These are phyloP conservation scores for Arenaria interpres DNA, from an alignment of 2,113 vertebrate species.

Conservation along the genomic window DNA sequence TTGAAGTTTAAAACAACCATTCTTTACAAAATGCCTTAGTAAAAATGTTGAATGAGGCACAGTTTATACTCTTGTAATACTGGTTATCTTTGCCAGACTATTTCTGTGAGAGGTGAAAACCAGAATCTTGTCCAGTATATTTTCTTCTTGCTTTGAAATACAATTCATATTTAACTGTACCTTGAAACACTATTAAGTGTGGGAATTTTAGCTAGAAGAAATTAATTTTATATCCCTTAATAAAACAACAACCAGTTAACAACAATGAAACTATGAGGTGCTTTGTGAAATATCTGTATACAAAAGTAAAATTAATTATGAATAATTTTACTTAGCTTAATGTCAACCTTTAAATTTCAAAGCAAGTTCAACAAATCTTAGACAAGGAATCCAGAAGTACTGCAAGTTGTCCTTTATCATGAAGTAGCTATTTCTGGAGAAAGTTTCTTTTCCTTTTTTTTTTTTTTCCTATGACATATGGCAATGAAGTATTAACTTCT, in stretches of 20 bases:
- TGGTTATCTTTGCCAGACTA: neutral
- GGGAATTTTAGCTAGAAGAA: neutral
- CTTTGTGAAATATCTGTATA: neutral
- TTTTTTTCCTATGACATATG: neutral
- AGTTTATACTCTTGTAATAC: neutral
- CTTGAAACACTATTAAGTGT: neutral
- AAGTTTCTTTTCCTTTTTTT: neutral
- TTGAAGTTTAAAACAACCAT: neutral
- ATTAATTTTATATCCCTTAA: neutral
- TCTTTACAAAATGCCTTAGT: neutral
- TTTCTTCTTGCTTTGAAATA: slow-evolving; percentile 23
- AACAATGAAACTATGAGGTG: neutral
- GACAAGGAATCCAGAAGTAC: neutral
- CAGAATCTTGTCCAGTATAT: neutral
- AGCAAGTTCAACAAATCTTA: neutral
- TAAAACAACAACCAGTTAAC: neutral
- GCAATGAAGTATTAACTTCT: neutral
- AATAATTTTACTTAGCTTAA: neutral
- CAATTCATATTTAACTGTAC: neutral
- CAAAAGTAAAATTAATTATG: neutral
- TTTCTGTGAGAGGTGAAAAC: neutral
- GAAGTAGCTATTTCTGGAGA: neutral
- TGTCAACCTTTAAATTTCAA: neutral
- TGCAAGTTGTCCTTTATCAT: neutral
- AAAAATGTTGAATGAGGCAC: neutral